Percentiles rank a stretch among this genome's conserved stretches.
Conservation (phyloP, 2,113 vertebrate species). For the Cynocephalus volans region DNA sequence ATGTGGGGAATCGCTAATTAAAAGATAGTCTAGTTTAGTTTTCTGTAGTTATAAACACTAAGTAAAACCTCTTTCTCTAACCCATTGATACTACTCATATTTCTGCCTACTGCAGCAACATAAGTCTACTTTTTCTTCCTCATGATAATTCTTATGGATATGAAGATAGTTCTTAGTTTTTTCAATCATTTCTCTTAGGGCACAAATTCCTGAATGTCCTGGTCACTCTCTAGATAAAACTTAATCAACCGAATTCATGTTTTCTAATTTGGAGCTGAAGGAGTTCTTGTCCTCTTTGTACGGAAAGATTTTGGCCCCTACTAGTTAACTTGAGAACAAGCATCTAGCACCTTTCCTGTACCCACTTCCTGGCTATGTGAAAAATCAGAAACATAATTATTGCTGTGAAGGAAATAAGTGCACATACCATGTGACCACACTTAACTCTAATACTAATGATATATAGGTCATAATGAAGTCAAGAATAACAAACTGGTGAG, state of each 20-base stretch:
- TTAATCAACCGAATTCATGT: conserved; percentile 35
- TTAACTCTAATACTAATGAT: conserved; percentile 14
- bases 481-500: conserved; percentile 4
- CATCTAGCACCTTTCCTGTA: neutral
- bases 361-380: neutral
- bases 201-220: neutral
- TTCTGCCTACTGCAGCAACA: neutral
- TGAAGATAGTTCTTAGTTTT: conserved; percentile 58
- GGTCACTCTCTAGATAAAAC: conserved; percentile 31
- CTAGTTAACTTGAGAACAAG: neutral
- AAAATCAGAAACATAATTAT: conserved; percentile 55
- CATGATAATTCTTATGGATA: neutral
- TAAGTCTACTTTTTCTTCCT: conserved; percentile 37
- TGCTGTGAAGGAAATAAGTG: neutral
- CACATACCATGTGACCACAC: neutral
- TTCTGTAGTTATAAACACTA: conserved; percentile 27
- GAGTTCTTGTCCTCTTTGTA: neutral
- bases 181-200: neutral
- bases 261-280: conserved; percentile 39
- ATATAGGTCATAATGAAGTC: conserved; percentile 49
- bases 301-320: neutral
- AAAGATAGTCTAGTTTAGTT: neutral
- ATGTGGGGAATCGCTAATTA: neutral
- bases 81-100: neutral
- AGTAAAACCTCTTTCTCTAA: conserved; percentile 12